These are phyloP conservation scores for Atta texana DNA, from an alignment of 1,140 invertebrate genomes.

Conservation along the genomic window DNA sequence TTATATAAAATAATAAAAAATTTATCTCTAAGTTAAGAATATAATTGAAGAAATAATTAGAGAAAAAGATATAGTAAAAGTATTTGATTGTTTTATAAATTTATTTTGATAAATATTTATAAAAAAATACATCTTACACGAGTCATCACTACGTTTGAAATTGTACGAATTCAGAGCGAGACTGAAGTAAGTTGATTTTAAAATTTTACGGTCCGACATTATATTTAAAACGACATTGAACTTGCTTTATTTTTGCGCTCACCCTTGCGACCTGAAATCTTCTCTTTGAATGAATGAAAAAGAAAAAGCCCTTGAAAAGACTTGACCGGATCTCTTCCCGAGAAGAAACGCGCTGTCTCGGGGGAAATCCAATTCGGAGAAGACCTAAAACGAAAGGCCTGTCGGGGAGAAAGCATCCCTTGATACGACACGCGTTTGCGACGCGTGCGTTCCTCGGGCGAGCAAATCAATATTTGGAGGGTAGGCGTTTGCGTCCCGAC, in stretches of 20 bases:
- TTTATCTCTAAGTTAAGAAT: background rate
- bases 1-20: background rate
- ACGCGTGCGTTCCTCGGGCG: slow-evolving; percentile 70
- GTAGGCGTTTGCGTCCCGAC: slow-evolving; percentile 81
- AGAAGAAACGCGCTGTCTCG: background rate
- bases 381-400: slow-evolving; percentile 52
- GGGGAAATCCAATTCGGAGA: slow-evolving; percentile 52
- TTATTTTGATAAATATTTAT: background rate
- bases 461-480: slow-evolving; percentile 84
- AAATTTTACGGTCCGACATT: background rate
- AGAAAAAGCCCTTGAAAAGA: background rate
- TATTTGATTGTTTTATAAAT: background rate
- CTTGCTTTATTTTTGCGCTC: background rate
- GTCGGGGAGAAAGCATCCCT: slow-evolving; percentile 59
- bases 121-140: background rate
- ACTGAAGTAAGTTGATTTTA: background rate
- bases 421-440: slow-evolving; percentile 57
- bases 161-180: background rate
- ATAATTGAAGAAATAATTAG: background rate
- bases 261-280: background rate
- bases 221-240: background rate
- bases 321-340: background rate
- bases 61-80: background rate
- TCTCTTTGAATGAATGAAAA: background rate
- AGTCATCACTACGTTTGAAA: background rate